These are phyloP conservation scores for Cydia amplana DNA, from an alignment of 1,140 invertebrate genomes.

Conservation along the genomic window DNA sequence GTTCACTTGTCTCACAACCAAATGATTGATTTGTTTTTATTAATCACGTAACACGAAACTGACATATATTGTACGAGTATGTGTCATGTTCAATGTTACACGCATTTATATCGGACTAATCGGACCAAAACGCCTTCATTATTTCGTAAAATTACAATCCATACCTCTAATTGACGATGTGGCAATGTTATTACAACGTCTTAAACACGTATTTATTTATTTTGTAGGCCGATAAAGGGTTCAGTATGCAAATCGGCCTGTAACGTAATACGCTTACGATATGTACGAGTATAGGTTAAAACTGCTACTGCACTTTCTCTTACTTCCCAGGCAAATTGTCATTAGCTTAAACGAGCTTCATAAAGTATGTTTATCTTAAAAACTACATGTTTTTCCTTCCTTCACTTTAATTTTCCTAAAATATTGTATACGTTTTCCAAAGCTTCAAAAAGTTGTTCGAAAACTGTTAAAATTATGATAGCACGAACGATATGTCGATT, in stretches of 20 bases:
- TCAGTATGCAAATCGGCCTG: background rate
- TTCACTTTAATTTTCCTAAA: no score
- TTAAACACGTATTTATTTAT: constrained; percentile 4
- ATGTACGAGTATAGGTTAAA: background rate
- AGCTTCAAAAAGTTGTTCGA: no score
- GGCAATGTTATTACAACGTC: background rate
- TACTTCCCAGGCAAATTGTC: background rate
- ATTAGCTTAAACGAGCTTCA: no score
- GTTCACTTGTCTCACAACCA: constrained; percentile 4
- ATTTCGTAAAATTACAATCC: background rate
- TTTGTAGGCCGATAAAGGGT: background rate
- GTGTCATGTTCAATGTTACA: constrained; percentile 26
- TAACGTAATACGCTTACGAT: constrained; percentile 4
- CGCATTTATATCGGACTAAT: background rate
- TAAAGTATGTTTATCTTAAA: no score
- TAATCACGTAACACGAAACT: constrained; percentile 23
- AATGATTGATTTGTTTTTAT: constrained; percentile 26
- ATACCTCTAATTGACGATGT: background rate
- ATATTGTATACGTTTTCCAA: no score
- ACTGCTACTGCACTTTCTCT: background rate
- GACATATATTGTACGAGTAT: constrained; percentile 6
- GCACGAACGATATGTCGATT: no score
- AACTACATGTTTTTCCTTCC: no score
- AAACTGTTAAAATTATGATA: no score
- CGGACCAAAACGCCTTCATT: background rate